phyloP scores from a whole-genome alignment of 2,797 vertebrate genomes.

The Amazona ochrocephala region DNA sequence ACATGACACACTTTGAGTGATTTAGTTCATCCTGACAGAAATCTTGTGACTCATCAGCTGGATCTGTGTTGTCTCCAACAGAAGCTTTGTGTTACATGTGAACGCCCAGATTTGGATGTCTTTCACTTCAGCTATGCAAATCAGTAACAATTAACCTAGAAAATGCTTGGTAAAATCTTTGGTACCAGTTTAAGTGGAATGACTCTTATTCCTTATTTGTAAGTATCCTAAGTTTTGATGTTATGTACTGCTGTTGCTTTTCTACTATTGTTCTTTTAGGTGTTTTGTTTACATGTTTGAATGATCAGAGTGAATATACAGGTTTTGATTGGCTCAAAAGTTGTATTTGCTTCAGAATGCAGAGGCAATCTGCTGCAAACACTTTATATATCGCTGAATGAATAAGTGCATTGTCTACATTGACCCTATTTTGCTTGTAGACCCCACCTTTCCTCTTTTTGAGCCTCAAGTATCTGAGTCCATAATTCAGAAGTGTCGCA shows the following conservation, averaged over 20 bases:
- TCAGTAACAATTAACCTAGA: not conserved
- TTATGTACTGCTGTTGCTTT: not conserved
- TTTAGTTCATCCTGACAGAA: not conserved
- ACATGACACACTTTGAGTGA: rapidly evolving
- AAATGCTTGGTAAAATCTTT: not conserved
- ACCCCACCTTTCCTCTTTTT: not conserved
- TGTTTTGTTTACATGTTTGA: not conserved
- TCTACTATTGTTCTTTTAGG: not conserved
- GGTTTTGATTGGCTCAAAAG: not conserved
- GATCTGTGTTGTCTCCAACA: not conserved
- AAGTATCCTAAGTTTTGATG: not conserved
- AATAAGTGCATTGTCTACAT: not conserved
- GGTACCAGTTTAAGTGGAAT: not conserved
- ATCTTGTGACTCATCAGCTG: not conserved
- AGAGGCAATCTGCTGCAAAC: not conserved
- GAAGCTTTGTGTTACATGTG: not conserved
- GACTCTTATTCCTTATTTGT: not conserved
- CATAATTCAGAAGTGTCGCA: constrained; percentile 27
- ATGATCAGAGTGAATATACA: not conserved
- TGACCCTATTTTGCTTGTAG: not conserved
- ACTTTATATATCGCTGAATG: not conserved
- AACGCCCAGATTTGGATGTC: not conserved
- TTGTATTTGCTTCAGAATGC: not conserved
- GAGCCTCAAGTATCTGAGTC: not conserved
- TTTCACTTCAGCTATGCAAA: not conserved